Percentiles rank a stretch among this genome's conserved stretches.
These are phyloP conservation scores for Brachionus rotundiformis DNA, from an alignment of 1,140 invertebrate species.

Conservation along the genomic window DNA sequence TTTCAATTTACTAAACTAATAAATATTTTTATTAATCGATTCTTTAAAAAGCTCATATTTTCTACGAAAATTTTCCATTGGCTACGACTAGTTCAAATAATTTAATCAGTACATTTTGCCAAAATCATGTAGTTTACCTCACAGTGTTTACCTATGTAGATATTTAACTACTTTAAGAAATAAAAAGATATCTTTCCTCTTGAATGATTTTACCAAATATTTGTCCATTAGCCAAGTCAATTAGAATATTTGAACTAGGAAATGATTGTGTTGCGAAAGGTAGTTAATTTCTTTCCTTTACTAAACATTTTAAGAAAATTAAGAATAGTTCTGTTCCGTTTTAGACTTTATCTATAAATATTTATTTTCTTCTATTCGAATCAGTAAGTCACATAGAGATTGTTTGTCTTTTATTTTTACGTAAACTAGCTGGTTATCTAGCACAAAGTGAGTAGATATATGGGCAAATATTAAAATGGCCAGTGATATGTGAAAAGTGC, in stretches of 20 bases:
- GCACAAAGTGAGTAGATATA: constrained; percentile 30
- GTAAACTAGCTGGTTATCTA: constrained; percentile 10
- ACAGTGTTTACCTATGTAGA: constrained; percentile 4
- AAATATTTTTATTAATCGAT: constrained; percentile 32
- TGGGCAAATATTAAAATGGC: background rate
- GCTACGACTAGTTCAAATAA: background rate
- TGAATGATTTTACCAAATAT: constrained; percentile 1
- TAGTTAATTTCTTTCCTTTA: constrained; percentile 27
- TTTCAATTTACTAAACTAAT: background rate
- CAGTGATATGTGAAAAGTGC: constrained; percentile 28
- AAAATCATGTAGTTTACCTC: constrained; percentile 18
- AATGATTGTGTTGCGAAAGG: constrained; percentile 4
- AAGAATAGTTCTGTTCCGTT: background rate
- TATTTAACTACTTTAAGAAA: background rate
- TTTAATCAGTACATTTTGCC: constrained; percentile 3
- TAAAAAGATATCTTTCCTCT: constrained; percentile 35
- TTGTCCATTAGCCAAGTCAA: constrained; percentile 21
- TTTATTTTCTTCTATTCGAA: background rate
- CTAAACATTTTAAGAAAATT: constrained; percentile 10
- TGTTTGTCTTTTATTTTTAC: constrained; percentile 6
- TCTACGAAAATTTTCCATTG: background rate
- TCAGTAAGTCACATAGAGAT: background rate
- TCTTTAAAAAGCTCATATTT: background rate
- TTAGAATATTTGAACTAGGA: constrained; percentile 23
- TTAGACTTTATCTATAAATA: background rate